phyloP scores from a whole-genome alignment of 2,113 vertebrate genomes.

The Tyto alba region DNA sequence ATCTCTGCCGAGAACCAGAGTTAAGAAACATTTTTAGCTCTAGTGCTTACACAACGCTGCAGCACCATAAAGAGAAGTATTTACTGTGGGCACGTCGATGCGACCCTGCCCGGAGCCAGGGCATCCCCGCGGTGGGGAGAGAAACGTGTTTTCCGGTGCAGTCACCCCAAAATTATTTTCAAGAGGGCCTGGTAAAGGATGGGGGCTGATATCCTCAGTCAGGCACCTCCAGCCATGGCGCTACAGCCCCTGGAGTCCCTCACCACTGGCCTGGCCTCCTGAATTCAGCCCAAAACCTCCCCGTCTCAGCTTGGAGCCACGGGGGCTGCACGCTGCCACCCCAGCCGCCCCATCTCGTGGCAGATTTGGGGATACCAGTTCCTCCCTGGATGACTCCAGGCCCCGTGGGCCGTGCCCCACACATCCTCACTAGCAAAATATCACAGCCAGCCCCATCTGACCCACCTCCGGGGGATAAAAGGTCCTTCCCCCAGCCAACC shows the following conservation, averaged over 20 bases:
- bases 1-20: not conserved
- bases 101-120: accelerated
- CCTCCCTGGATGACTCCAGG: not conserved
- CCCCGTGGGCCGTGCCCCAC: no score
- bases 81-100: not conserved
- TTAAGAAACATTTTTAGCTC: not conserved
- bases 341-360: not conserved
- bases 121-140: not conserved
- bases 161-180: no score
- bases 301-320: not conserved
- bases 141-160: accelerated
- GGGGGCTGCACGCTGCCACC: not conserved
- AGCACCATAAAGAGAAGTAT: accelerated
- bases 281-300: not conserved
- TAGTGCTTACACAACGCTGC: not conserved
- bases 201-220: no score
- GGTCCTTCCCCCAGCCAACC: not conserved
- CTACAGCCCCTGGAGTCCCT: not conserved
- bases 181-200: no score
- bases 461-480: no score
- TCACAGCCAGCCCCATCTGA: not conserved
- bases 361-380: not conserved
- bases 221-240: not conserved
- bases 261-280: not conserved
- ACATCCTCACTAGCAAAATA: not conserved